A percentile compares a stretch with the other conserved stretches of the same genome.
Conservation (phyloP, 1,140 invertebrate species). For the Drosophila nigrodunni region DNA sequence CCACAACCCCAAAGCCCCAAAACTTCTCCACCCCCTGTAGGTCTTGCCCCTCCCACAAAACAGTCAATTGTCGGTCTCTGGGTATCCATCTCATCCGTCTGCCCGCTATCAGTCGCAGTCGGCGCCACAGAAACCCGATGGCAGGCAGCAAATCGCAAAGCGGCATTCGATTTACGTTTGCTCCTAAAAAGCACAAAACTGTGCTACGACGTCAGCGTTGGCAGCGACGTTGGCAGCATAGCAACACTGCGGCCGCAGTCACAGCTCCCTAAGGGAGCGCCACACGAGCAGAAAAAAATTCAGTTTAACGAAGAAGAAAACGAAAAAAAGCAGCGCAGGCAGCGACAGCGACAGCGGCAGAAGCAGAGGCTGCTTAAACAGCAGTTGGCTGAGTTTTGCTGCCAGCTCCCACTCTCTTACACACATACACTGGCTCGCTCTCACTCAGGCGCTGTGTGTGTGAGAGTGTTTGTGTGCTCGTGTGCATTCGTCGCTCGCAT, state of each 20-base stretch:
- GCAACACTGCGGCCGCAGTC: slow-evolving; percentile 38
- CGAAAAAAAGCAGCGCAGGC: slow-evolving; percentile 4
- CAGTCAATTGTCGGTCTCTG: slow-evolving; percentile 22
- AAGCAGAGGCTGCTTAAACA: slow-evolving; percentile 10
- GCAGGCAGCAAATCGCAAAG: slow-evolving; percentile 70
- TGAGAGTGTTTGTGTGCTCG: slow-evolving; percentile 3
- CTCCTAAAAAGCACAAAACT: slow-evolving; percentile 70
- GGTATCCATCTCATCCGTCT: slow-evolving; percentile 30
- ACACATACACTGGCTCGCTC: slow-evolving; percentile 6
- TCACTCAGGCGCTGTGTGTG: slow-evolving; percentile 1
- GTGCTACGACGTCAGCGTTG: slow-evolving; percentile 53
- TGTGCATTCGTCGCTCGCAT: slow-evolving; percentile 25
- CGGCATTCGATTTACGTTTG: slow-evolving; percentile 52
- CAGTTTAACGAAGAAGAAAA: slow-evolving; percentile 18
- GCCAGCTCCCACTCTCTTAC: slow-evolving; percentile 6
- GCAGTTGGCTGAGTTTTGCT: slow-evolving; percentile 17
- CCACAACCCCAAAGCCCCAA: not conserved
- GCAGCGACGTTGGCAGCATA: slow-evolving; percentile 51
- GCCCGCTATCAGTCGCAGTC: slow-evolving; percentile 38
- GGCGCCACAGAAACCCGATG: slow-evolving; percentile 36
- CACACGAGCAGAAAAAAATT: slow-evolving; percentile 3
- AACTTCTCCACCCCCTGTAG: not conserved
- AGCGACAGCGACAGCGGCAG: slow-evolving; percentile 16
- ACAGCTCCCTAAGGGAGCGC: slow-evolving; percentile 31
- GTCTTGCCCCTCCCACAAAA: not conserved